Evolutionary conservation across 1,140 invertebrate genomes (phyloP), one percentile per base, ranked within the genome.

Genomic region (Dendrolimus punctatus): DNA sequence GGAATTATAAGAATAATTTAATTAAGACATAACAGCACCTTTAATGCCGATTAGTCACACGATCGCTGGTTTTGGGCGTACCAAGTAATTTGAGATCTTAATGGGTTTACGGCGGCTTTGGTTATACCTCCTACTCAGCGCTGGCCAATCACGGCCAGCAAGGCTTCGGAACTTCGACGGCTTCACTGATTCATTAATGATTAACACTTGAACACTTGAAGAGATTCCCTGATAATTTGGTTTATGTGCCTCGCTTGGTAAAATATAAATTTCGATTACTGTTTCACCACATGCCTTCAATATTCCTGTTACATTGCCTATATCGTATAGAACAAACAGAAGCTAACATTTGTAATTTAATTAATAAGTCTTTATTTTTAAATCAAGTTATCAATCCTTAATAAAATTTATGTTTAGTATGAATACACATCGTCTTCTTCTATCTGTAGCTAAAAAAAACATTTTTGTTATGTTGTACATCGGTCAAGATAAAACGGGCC

Each of bases 1-100:
- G 62, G 69, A 73, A 79, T 78, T 72, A 80, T 73, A 70, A 72
- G 68, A 71, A 71, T 80, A 81, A 83, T 84, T 81, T 80, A 84
- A 84, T 84, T 84, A 81, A 80, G 76, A 78, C 64, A 78, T 76
- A 77, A 77, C 77, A 78, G 66, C 74, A 74, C 65, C 66, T 76
- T 75, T 80, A 76, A 84, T 74, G 64, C 71, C 73, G 77, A 84
- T 84, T 81, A 81, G 80, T 84, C 75, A 80, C 73, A 83, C 78
- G 66, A 71, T 72, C 69, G 68, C 62, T 62, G 64, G 73, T 78
- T 80, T 23, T 76, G 74, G 77, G 77, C 78, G 78, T 76, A 66
- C 59, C 67, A 51, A 64, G 78, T 80, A 83, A 83, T 80, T 80
- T 75, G 77, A 83, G 67, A 75, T 64, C 58, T 62, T 80, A 78